Evolutionary conservation across 2,797 vertebrate species (phyloP).

Genomic region (Sebastes taczanowskii): DNA sequence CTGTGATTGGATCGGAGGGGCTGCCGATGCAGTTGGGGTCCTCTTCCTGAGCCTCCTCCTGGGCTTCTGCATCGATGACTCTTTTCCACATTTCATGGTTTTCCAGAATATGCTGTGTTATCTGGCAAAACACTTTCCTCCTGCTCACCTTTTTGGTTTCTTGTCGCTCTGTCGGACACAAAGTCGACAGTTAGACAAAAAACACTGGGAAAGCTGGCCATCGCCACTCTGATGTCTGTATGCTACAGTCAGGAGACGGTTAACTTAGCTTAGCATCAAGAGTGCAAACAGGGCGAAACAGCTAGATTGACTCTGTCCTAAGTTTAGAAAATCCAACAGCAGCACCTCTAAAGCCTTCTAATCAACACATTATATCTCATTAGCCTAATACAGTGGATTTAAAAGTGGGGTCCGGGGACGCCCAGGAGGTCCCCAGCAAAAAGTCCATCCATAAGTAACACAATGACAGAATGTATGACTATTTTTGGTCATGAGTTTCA

Average conservation of each 20-base stretch:
- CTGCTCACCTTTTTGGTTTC: slow-evolving; percentile 76
- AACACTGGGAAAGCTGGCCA: too few relatives aligned
- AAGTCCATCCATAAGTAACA: too few relatives aligned
- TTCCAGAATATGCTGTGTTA: slow-evolving; percentile 94
- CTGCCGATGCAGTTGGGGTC: slow-evolving; percentile 76
- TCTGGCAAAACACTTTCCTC: slow-evolving; percentile 95
- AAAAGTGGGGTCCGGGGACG: too few relatives aligned
- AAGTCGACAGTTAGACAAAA: slow-evolving; percentile 25
- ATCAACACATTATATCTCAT: not conserved
- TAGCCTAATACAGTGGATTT: not conserved
- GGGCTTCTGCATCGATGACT: slow-evolving; percentile 87
- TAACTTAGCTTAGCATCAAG: not conserved
- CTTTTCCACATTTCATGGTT: slow-evolving; percentile 99
- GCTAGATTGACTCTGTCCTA: not conserved
- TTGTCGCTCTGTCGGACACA: slow-evolving; percentile 68
- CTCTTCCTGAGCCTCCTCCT: slow-evolving; percentile 76
- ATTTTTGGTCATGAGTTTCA: too few relatives aligned
- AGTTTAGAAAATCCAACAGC: not conserved
- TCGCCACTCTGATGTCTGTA: not conserved
- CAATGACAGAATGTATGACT: too few relatives aligned
- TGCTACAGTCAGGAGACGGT: not conserved
- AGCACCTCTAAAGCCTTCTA: not conserved
- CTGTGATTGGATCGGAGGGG: slow-evolving; percentile 88
- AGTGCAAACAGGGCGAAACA: not conserved
- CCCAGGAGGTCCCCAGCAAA: too few relatives aligned